Percentiles rank a stretch among this genome's conserved stretches.
Evolutionary conservation across 2,888 invertebrate genomes (phyloP).

Genomic region (Nineta flava): DNA sequence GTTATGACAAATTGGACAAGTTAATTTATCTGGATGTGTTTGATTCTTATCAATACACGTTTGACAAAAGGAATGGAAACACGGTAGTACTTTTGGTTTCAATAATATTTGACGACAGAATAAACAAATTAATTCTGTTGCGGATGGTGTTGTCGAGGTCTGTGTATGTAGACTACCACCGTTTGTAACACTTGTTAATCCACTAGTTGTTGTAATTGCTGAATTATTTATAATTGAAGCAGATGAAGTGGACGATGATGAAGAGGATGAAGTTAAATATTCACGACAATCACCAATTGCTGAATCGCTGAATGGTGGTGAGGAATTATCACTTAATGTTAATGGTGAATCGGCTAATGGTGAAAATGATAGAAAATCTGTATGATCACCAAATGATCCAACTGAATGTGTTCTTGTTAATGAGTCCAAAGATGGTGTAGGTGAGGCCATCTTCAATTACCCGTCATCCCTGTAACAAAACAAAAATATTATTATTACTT

Average conservation of each 20-base stretch:
- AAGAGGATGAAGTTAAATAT: conserved; percentile 17
- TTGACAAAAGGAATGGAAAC: conserved; percentile 75
- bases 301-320: conserved; percentile 72
- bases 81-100: conserved; percentile 60
- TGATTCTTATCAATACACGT: conserved; percentile 61
- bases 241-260: conserved; percentile 13
- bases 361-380: conserved; percentile 50
- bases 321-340: conserved; percentile 66
- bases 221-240: neutral
- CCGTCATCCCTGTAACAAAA: conserved; percentile 64
- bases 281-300: conserved; percentile 61
- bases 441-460: conserved; percentile 87
- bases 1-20: conserved; percentile 51
- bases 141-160: conserved; percentile 22
- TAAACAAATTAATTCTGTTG: conserved; percentile 33
- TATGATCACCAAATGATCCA: conserved; percentile 70
- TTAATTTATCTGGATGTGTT: conserved; percentile 51
- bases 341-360: conserved; percentile 51
- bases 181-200: too few species aligned
- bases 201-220: neutral
- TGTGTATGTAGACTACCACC: neutral
- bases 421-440: conserved; percentile 78
- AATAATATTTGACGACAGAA: conserved; percentile 62
- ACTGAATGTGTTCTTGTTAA: conserved; percentile 81
- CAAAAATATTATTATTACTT: conserved; percentile 15